Conservation (phyloP, 2,113 vertebrate species). For the Sylvia atricapilla region DNA sequence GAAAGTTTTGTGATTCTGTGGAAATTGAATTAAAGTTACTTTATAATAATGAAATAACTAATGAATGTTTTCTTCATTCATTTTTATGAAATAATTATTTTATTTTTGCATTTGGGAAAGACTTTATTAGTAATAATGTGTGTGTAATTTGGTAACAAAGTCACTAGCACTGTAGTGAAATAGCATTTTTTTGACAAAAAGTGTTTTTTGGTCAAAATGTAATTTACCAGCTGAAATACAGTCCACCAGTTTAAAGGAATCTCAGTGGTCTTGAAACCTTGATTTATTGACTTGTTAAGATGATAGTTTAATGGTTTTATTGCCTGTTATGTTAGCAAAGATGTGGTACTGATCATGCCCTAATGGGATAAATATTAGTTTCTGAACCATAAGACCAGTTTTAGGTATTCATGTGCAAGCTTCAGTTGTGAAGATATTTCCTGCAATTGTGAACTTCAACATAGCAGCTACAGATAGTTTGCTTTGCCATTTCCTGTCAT, state of each 20-base stretch:
- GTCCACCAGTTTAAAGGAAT: not conserved
- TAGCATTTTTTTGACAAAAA: not conserved
- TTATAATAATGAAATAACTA: not conserved
- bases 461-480: not conserved
- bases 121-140: not conserved
- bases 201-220: not conserved
- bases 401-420: not conserved
- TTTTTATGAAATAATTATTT: not conserved
- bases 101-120: not conserved
- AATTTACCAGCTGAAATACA: not conserved
- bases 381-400: not conserved
- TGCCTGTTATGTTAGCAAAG: not conserved
- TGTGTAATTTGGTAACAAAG: not conserved
- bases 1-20: not conserved
- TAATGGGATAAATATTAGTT: not conserved
- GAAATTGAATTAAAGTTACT: not conserved
- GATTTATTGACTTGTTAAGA: not conserved
- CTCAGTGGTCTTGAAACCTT: not conserved
- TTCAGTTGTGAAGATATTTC: not conserved
- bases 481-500: not conserved
- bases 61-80: not conserved
- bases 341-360: not conserved
- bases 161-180: not conserved
- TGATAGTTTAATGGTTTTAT: not conserved
- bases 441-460: not conserved